These are phyloP conservation scores for Cephalotes varians DNA, from an alignment of 2,888 invertebrate species.

Conservation along the genomic window DNA sequence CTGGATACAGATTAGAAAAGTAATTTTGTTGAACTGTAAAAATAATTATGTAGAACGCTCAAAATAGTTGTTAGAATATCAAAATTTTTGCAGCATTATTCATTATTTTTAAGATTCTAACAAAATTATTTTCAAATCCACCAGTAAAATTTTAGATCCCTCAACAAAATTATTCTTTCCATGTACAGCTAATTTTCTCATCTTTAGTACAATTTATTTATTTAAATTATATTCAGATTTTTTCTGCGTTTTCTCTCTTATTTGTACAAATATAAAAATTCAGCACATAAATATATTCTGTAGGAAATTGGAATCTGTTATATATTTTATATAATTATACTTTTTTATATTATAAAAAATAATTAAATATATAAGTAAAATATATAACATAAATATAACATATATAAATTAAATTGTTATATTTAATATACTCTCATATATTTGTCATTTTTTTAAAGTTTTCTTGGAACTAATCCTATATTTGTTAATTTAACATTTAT, in stretches of 20 bases:
- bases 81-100: too few species aligned
- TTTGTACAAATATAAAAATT: neutral
- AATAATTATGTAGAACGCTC: too few species aligned
- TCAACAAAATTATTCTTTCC: too few species aligned
- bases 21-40: too few species aligned
- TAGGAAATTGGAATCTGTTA: neutral
- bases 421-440: neutral
- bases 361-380: neutral
- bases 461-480: neutral
- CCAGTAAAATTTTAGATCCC: too few species aligned
- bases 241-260: neutral
- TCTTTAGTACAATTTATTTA: neutral
- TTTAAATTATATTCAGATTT: neutral
- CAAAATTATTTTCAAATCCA: too few species aligned
- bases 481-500: neutral
- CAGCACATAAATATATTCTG: neutral
- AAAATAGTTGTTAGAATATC: too few species aligned
- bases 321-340: neutral
- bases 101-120: too few species aligned
- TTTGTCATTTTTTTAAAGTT: neutral
- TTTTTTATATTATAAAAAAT: neutral
- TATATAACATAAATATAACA: too few species aligned
- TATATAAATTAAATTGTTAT: neutral
- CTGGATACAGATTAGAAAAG: too few species aligned
- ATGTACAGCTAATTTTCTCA: neutral